These are phyloP conservation scores for Bemisia tabaci DNA, from an alignment of 1,140 invertebrate species.

Conservation along the genomic window DNA sequence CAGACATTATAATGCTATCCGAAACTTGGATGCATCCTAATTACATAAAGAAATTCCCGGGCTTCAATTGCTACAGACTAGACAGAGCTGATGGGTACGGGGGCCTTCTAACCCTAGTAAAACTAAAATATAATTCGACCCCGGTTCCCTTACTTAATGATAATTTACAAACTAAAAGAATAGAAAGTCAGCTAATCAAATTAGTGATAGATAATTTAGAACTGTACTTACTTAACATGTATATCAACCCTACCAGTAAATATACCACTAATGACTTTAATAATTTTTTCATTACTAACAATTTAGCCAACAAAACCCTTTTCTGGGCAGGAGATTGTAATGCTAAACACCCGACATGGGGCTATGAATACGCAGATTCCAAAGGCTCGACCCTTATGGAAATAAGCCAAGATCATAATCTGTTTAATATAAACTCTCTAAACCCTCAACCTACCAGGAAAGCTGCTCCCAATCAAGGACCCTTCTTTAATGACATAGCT, in stretches of 20 bases:
- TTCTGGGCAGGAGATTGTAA: not conserved
- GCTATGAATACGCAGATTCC: not conserved
- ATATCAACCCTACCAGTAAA: not conserved
- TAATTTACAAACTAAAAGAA: not conserved
- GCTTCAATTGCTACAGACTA: not conserved
- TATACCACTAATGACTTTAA: not conserved
- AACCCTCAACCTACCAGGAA: not conserved
- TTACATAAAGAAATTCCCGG: not conserved
- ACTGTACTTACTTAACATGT: not conserved
- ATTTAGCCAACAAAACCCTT: not conserved
- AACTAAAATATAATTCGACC: too few relatives aligned
- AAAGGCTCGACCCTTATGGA: not conserved
- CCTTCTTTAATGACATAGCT: not conserved
- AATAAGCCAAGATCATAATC: not conserved
- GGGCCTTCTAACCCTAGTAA: not conserved
- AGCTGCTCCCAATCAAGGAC: not conserved
- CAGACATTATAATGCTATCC: too few relatives aligned
- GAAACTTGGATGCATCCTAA: too few relatives aligned
- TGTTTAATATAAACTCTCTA: not conserved
- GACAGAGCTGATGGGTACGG: not conserved
- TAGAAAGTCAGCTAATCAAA: not conserved
- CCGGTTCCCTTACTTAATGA: not conserved
- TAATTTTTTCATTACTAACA: not conserved
- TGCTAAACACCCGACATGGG: not conserved
- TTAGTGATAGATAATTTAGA: not conserved